Conservation (phyloP, 2,113 vertebrate species). For the Apus apus region DNA sequence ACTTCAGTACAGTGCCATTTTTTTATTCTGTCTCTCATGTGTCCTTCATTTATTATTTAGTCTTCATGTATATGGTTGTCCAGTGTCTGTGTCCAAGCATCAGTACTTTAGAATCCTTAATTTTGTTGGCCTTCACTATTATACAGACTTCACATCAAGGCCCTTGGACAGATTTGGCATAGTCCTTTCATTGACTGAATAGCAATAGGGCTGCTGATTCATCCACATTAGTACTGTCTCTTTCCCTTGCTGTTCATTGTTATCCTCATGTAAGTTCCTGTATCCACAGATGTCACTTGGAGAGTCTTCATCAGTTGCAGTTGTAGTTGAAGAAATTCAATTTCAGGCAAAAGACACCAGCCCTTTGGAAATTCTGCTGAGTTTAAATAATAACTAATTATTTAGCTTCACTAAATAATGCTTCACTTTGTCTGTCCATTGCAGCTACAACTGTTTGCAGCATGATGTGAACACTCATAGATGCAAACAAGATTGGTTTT, state of each 20-base stretch:
- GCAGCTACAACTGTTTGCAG: not conserved
- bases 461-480: rapidly evolving
- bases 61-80: not conserved
- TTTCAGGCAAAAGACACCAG: not conserved
- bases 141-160: not conserved
- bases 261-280: not conserved
- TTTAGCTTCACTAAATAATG: no score
- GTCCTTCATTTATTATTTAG: conserved; percentile 11
- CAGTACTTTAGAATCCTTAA: not conserved
- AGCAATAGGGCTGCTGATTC: not conserved
- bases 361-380: not conserved
- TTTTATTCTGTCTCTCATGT: not conserved
- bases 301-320: not conserved
- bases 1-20: not conserved
- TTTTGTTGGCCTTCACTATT: not conserved
- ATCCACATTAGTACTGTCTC: not conserved
- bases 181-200: not conserved
- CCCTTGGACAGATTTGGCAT: not conserved
- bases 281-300: not conserved
- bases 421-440: not conserved
- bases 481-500: not conserved
- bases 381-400: not conserved
- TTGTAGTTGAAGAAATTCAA: not conserved
- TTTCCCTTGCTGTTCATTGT: not conserved
- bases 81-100: not conserved